Evolutionary conservation across 1,140 invertebrate species (phyloP).

Genomic region (Euwallacea fornicatus): DNA sequence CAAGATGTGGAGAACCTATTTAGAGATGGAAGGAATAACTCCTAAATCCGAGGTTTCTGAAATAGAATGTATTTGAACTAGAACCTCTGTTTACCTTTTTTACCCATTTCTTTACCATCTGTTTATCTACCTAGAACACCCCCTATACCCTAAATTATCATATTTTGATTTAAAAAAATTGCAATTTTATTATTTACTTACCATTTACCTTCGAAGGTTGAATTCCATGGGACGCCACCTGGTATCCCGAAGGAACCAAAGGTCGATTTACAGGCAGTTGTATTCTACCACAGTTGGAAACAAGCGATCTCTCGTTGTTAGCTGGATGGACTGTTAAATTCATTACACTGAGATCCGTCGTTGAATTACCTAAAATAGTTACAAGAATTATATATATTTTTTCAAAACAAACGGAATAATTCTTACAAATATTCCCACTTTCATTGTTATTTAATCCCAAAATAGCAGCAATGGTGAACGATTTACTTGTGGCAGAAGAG

Average conservation of each 20-base stretch:
- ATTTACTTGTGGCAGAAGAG: constrained; percentile 51
- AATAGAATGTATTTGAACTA: constrained; percentile 1
- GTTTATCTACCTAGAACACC: no score
- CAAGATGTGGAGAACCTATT: constrained; percentile 42
- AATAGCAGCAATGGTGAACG: constrained; percentile 81
- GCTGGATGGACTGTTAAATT: constrained; percentile 48
- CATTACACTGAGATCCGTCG: constrained; percentile 46
- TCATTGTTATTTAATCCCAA: constrained; percentile 64
- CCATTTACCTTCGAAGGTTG: constrained; percentile 42
- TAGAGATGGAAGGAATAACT: constrained; percentile 24
- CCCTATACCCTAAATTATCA: neutral
- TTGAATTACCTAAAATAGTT: constrained; percentile 31
- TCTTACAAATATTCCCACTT: constrained; percentile 34
- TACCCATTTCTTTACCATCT: no score
- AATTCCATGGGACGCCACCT: constrained; percentile 39
- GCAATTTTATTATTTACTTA: constrained; percentile 25
- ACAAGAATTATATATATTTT: neutral
- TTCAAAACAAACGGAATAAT: neutral
- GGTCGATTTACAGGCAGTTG: constrained; percentile 46
- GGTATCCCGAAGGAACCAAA: constrained; percentile 38
- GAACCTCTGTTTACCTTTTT: neutral
- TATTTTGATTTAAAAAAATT: neutral
- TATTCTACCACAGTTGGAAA: constrained; percentile 46
- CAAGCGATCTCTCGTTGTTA: constrained; percentile 37
- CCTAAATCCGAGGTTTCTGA: constrained; percentile 1